Percentiles rank a stretch among this genome's conserved stretches.
These are phyloP conservation scores for Trachythela sp. DNA, from an alignment of 64 coral and sea anemone genomes.

Conservation along the genomic window DNA sequence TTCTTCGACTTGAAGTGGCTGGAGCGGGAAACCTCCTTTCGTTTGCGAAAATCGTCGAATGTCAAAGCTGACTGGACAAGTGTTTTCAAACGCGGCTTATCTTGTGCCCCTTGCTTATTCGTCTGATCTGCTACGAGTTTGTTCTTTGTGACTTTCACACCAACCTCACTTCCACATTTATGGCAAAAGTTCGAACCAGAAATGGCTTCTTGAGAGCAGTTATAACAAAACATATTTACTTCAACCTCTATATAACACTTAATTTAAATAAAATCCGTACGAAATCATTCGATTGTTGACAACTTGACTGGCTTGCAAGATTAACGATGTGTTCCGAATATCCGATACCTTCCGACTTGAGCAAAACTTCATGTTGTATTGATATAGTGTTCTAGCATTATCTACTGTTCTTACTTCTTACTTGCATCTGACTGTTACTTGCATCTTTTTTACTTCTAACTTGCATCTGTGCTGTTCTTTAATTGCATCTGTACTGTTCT, in stretches of 20 bases:
- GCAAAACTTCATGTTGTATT: not conserved
- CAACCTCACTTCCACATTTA: not conserved
- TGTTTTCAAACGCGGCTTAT: not conserved
- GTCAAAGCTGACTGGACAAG: not conserved
- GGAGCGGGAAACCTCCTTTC: not conserved
- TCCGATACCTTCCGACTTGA: not conserved
- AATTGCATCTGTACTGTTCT: too few species aligned
- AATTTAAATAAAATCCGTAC: not conserved
- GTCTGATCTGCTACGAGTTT: not conserved
- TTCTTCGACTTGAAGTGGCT: not conserved
- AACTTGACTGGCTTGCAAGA: too few species aligned
- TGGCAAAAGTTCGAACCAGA: not conserved
- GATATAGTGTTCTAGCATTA: not conserved
- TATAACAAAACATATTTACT: not conserved
- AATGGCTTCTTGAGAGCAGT: not conserved
- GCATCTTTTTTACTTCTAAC: too few species aligned
- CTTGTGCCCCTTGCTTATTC: not conserved
- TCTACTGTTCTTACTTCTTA: not conserved
- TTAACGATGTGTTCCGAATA: too few species aligned
- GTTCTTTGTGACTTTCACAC: not conserved
- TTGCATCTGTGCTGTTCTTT: too few species aligned
- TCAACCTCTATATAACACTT: not conserved
- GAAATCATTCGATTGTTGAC: not conserved
- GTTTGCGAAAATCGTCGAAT: not conserved
- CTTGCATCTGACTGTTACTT: not conserved